Evolutionary conservation across 2,113 vertebrate species (phyloP), one percentile per base, ranked within the genome.

Genomic region (Psittacara wagleri): DNA sequence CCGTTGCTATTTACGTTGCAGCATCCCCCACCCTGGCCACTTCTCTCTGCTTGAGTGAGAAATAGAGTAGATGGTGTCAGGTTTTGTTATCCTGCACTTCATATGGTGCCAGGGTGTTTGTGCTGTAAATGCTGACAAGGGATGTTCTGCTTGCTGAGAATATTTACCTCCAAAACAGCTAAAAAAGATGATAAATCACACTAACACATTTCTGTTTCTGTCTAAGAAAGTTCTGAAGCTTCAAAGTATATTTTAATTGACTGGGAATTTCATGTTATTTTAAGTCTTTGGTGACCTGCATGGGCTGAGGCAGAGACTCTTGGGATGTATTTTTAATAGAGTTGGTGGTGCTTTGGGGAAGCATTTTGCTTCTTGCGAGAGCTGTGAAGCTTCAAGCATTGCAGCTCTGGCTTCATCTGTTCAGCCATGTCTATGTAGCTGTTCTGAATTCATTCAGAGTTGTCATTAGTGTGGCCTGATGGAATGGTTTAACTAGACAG

Each of bases 31-130:
- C n/a, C 43, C 37, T 22, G 29, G 68, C 64, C 44, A 2, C 31
- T 73, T 49, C 59, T 48, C 43, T 33, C 69, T 81, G 64, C 86
- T 27, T 33, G 51, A 25, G 35, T 24, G 86, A 80, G 77, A 62
- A 83, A 37, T 31, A 16, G 61, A 81, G 41, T 16, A 6, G 6
- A 3, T 0, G 3, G 41, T 41, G 74, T 77, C 1, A 3, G 33
- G 23, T 73, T 68, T 39, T 61, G 73, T 86, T 82, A 57, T 5
- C 48, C 74, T 28, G 63, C 54, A 1, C 35, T 51, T 86, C 13
- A 1, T 43, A 12, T 3, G 2, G 75, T 3, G 1, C 6, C 33
- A 0, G 72, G 68, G 22, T 57, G 68, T 62, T 81, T 55, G 81
- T 25, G 27, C 68, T 77, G 33, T 16, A 11, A 1, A 4, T 39